These are phyloP conservation scores for Phthorimaea operculella DNA, from an alignment of 1,140 invertebrate genomes.

Conservation along the genomic window DNA sequence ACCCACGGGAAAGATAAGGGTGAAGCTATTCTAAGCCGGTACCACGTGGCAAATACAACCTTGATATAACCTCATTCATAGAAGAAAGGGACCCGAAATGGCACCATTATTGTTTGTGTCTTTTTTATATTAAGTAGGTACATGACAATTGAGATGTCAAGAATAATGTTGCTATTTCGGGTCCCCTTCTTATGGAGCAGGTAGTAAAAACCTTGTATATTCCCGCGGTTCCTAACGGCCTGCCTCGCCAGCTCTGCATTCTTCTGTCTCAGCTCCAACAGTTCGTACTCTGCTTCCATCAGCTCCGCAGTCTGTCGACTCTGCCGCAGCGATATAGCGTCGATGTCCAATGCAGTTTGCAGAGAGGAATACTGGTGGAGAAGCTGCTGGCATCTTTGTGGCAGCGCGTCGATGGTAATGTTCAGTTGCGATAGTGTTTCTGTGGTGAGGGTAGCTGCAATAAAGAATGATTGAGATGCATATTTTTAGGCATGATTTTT, in stretches of 20 bases:
- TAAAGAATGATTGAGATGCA: not conserved
- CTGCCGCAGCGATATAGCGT: constrained; percentile 37
- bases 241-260: constrained; percentile 38
- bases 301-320: constrained; percentile 32
- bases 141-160: no score
- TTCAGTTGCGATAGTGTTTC: constrained; percentile 40
- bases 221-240: constrained; percentile 46
- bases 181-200: no score
- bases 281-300: constrained; percentile 48
- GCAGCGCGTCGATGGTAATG: constrained; percentile 37
- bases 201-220: constrained; percentile 38
- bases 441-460: constrained; percentile 31
- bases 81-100: no score
- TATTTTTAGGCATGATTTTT: no score
- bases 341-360: constrained; percentile 29
- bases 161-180: no score
- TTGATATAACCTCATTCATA: no score
- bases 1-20: no score
- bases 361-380: constrained; percentile 27
- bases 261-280: constrained; percentile 49
- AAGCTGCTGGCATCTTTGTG: constrained; percentile 39
- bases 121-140: no score
- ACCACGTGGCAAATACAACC: no score
- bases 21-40: no score
- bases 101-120: no score